Percentiles rank a stretch among this genome's conserved stretches.
These are phyloP conservation scores for Styela plicata DNA, from an alignment of 23 tunicate genomes.

Conservation along the genomic window DNA sequence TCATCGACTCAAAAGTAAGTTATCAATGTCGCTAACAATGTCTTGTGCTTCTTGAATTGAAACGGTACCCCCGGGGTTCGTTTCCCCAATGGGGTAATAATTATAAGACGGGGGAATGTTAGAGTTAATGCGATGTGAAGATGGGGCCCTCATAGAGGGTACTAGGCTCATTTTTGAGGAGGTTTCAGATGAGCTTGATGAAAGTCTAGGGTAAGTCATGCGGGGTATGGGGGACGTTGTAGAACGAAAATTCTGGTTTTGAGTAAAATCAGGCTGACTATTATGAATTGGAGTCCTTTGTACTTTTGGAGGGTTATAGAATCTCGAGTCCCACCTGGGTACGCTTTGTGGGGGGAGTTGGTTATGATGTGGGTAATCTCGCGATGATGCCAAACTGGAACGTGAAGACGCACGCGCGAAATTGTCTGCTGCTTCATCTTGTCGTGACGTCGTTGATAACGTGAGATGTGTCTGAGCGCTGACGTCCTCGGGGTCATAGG, in stretches of 20 bases:
- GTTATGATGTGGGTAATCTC: background rate
- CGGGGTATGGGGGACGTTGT: background rate
- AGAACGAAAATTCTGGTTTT: background rate
- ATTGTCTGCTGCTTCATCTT: background rate
- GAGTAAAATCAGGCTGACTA: background rate
- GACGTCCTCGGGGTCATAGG: slow-evolving; percentile 16
- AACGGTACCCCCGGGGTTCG: background rate
- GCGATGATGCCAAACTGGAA: slow-evolving; percentile 10
- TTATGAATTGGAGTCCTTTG: slow-evolving; percentile 4
- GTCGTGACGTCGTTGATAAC: slow-evolving; percentile 16
- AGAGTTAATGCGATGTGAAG: background rate
- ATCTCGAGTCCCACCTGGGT: slow-evolving; percentile 10
- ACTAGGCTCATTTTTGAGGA: background rate
- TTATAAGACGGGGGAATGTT: background rate
- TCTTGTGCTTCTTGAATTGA: slow-evolving; percentile 15
- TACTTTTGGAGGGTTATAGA: slow-evolving; percentile 10
- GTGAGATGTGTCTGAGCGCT: slow-evolving; percentile 21
- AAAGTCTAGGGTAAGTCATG: background rate
- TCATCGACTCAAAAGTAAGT: background rate
- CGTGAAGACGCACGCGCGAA: slow-evolving; percentile 13
- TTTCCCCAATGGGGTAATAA: background rate
- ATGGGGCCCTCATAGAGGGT: background rate
- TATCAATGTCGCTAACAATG: slow-evolving; percentile 14
- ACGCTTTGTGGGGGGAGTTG: background rate
- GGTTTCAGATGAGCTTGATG: slow-evolving; percentile 21